Percentiles rank a stretch among this genome's conserved stretches.
Evolutionary conservation across 2,888 invertebrate genomes (phyloP).

Genomic region (Lordiphosa fenestrarum): DNA sequence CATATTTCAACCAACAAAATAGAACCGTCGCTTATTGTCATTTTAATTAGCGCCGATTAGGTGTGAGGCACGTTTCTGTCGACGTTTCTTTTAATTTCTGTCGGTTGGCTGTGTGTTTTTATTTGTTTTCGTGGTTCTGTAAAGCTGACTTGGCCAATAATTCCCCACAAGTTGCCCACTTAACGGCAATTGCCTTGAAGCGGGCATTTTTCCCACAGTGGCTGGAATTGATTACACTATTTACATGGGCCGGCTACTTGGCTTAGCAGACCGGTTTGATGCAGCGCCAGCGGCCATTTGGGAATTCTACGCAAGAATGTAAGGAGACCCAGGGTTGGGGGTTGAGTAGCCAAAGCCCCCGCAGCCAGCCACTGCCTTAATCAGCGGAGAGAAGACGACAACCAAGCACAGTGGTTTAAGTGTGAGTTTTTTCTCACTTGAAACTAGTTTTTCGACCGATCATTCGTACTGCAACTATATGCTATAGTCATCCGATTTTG

Average conservation of each 20-base stretch:
- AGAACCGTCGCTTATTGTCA: conserved; percentile 27
- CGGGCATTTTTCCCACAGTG: conserved; percentile 49
- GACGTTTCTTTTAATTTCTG: conserved; percentile 32
- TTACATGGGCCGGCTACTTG: conserved; percentile 21
- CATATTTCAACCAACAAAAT: conserved; percentile 15
- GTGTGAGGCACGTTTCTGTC: conserved; percentile 44
- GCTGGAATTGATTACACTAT: conserved; percentile 43
- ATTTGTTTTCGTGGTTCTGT: conserved; percentile 18
- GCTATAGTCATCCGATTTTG: no score
- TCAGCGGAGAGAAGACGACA: no score
- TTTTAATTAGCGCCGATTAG: conserved; percentile 43
- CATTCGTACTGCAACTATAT: no score
- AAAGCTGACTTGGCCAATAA: conserved; percentile 27
- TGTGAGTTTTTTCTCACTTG: no score
- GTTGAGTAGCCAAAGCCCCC: no score
- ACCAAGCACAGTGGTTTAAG: no score
- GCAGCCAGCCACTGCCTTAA: no score
- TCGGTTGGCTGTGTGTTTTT: conserved; percentile 6
- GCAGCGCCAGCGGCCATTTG: conserved; percentile 3
- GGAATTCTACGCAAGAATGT: conserved; percentile 10
- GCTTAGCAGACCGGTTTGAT: conserved; percentile 6
- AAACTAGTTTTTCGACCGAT: no score
- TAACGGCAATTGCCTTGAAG: conserved; percentile 64
- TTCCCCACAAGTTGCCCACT: conserved; percentile 47
- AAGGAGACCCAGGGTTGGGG: no score